Evolutionary conservation across 2,797 vertebrate genomes (phyloP).

Genomic region (Trachurus trachurus): DNA sequence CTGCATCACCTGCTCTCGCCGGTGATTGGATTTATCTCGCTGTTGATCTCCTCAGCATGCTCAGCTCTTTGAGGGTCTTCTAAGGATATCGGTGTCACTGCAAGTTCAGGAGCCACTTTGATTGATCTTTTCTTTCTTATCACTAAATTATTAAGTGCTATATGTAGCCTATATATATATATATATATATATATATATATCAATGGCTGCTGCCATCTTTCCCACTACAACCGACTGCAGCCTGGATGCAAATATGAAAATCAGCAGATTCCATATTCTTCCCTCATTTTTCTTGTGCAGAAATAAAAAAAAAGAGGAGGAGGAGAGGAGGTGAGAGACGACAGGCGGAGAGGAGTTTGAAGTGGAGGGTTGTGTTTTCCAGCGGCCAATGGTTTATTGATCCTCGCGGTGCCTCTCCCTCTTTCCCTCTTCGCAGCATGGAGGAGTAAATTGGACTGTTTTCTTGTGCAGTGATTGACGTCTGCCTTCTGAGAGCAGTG

Average conservation of each 20-base stretch:
- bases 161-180: too few relatives aligned
- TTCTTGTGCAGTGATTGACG: slow-evolving; percentile 66
- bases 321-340: not conserved
- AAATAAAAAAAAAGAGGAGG: not conserved
- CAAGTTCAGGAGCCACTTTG: slow-evolving; percentile 9
- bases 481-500: slow-evolving; percentile 39
- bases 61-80: slow-evolving; percentile 5
- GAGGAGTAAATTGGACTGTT: slow-evolving; percentile 69
- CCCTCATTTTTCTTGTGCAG: slow-evolving; percentile 23
- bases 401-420: slow-evolving; percentile 27
- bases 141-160: slow-evolving; percentile 19
- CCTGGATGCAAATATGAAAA: slow-evolving; percentile 28
- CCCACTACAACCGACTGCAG: not conserved
- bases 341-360: slow-evolving; percentile 23
- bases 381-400: slow-evolving; percentile 65
- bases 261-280: slow-evolving; percentile 19
- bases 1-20: slow-evolving; percentile 38
- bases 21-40: slow-evolving; percentile 31
- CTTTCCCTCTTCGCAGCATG: slow-evolving; percentile 33
- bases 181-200: not conserved
- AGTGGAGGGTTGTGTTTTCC: slow-evolving; percentile 53
- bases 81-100: slow-evolving; percentile 8
- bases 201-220: slow-evolving; percentile 1
- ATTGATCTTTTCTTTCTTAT: slow-evolving; percentile 18
- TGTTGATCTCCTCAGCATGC: slow-evolving; percentile 23